These are phyloP conservation scores for Dexiosoma caninum DNA, from an alignment of 2,888 invertebrate species.

Conservation along the genomic window DNA sequence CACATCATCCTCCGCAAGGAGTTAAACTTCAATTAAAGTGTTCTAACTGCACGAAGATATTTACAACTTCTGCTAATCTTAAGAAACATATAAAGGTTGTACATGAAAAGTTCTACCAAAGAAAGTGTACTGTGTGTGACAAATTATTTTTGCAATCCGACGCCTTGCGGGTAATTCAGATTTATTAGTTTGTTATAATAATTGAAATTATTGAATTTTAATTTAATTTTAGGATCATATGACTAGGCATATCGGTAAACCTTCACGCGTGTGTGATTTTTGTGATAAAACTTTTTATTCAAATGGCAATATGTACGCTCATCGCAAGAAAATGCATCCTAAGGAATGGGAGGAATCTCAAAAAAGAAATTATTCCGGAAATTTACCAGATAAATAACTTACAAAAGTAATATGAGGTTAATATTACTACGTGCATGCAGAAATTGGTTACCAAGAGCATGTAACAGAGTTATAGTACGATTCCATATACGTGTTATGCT, in stretches of 20 bases:
- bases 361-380: background rate
- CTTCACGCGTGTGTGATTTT: conserved; percentile 74
- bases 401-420: no score
- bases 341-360: conserved; percentile 71
- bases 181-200: no score
- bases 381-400: no score
- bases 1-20: conserved; percentile 72
- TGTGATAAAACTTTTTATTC: conserved; percentile 76
- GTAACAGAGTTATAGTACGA: no score
- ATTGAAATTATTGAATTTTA: background rate
- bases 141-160: conserved; percentile 74
- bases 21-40: conserved; percentile 70
- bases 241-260: conserved; percentile 75
- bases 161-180: background rate
- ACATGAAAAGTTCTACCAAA: conserved; percentile 71
- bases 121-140: conserved; percentile 73
- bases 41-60: conserved; percentile 73
- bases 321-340: conserved; percentile 75
- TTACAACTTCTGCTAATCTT: conserved; percentile 74
- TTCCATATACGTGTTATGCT: no score
- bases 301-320: conserved; percentile 76
- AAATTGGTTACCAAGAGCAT: no score
- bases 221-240: conserved; percentile 72
- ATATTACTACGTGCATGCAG: no score
- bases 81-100: conserved; percentile 74